phyloP scores from a whole-genome alignment of 2,113 vertebrate species.

The Protobothrops mucrosquamatus region DNA sequence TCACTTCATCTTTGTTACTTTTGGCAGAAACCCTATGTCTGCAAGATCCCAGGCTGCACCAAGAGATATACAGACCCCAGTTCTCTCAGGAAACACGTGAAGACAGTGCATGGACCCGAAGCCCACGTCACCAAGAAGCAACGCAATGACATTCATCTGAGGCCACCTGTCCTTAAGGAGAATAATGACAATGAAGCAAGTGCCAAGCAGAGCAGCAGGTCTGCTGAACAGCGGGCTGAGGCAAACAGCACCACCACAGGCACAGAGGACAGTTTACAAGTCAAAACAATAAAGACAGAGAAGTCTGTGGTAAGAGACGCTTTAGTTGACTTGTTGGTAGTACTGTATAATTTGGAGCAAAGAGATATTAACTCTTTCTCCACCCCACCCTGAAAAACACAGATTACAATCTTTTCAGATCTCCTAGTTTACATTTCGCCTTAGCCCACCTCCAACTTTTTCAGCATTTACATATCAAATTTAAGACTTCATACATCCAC shows the following conservation, averaged over 20 bases:
- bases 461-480: background rate
- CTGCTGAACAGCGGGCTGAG: conserved; percentile 72
- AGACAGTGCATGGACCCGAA: conserved; percentile 94
- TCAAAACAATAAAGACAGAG: conserved; percentile 92
- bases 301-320: conserved; percentile 85
- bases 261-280: conserved; percentile 81
- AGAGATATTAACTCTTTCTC: conserved; percentile 32
- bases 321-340: background rate
- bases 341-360: background rate
- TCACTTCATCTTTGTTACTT: conserved; percentile 34
- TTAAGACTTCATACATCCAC: background rate
- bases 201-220: conserved; percentile 70
- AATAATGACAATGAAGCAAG: conserved; percentile 83
- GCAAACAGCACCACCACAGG: conserved; percentile 80
- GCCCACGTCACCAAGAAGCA: conserved; percentile 98
- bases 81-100: conserved; percentile 96
- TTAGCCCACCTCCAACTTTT: background rate
- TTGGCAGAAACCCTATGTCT: conserved; percentile 94
- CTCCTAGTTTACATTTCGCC: background rate
- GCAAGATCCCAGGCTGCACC: conserved; percentile 95
- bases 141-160: conserved; percentile 78
- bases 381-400: background rate
- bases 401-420: conserved; percentile 10
- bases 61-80: conserved; percentile 98
- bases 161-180: conserved; percentile 78